Conservation (phyloP, 2,797 vertebrate species). For the Iguana delicatissima region DNA sequence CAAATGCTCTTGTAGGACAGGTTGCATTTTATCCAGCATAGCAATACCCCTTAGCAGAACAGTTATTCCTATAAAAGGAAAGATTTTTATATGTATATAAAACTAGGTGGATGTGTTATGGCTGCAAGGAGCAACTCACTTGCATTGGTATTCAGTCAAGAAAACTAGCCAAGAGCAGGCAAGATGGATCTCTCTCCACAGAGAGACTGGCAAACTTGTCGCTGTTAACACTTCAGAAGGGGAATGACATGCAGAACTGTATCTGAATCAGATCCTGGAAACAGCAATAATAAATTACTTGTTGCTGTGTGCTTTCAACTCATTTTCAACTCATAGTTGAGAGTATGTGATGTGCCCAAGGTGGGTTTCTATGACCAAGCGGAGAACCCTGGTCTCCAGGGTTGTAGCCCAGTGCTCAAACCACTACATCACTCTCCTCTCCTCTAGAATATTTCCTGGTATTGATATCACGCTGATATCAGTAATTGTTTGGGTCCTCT, state of each 20-base stretch:
- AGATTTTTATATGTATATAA: background rate
- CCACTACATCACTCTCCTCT: too few species aligned
- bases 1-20: conserved; percentile 17
- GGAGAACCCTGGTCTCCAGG: too few species aligned
- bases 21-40: conserved; percentile 12
- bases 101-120: background rate
- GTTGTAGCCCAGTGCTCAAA: too few species aligned
- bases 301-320: too few species aligned
- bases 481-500: too few species aligned
- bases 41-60: background rate
- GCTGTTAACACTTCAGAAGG: background rate
- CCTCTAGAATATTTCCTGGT: too few species aligned
- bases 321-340: too few species aligned
- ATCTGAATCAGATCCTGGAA: background rate
- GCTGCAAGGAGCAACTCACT: background rate
- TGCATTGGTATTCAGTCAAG: background rate
- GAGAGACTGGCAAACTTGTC: too few species aligned
- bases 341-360: too few species aligned
- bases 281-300: background rate
- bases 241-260: background rate
- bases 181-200: background rate
- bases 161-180: background rate
- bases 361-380: too few species aligned
- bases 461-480: too few species aligned
- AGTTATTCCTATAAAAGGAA: background rate